These are phyloP conservation scores for Ophion ellenae DNA, from an alignment of 2,888 invertebrate species.

Conservation along the genomic window DNA sequence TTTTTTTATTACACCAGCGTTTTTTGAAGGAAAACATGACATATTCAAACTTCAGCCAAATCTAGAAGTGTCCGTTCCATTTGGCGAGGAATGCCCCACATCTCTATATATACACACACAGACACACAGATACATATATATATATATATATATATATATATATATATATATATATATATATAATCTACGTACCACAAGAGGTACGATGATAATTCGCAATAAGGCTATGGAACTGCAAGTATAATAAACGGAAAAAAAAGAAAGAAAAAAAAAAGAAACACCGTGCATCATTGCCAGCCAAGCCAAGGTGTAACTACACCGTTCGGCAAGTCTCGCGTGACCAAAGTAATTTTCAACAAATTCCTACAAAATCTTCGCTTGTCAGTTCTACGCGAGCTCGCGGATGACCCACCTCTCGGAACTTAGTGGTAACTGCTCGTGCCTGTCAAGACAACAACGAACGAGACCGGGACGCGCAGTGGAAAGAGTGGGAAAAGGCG, in stretches of 20 bases:
- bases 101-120: too few relatives aligned
- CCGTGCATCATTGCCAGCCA: conserved; percentile 22
- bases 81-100: too few relatives aligned
- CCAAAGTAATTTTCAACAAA: conserved; percentile 73
- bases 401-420: conserved; percentile 51
- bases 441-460: conserved; percentile 45
- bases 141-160: too few relatives aligned
- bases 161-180: too few relatives aligned
- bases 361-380: conserved; percentile 67
- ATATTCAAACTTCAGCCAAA: too few relatives aligned
- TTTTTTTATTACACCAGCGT: too few relatives aligned
- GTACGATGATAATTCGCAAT: conserved; percentile 15
- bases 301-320: conserved; percentile 18
- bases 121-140: too few relatives aligned
- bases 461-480: too few relatives aligned
- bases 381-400: conserved; percentile 49
- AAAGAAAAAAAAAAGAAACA: conserved; percentile 10
- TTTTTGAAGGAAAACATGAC: too few relatives aligned
- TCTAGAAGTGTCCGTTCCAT: too few relatives aligned
- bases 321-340: conserved; percentile 73
- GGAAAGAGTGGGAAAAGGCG: too few relatives aligned
- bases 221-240: conserved; percentile 5
- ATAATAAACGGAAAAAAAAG: not conserved
- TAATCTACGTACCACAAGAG: not conserved
- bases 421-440: conserved; percentile 59